phyloP scores from a whole-genome alignment of 2,888 invertebrate genomes.

The Rambutsinella grinnellia region DNA sequence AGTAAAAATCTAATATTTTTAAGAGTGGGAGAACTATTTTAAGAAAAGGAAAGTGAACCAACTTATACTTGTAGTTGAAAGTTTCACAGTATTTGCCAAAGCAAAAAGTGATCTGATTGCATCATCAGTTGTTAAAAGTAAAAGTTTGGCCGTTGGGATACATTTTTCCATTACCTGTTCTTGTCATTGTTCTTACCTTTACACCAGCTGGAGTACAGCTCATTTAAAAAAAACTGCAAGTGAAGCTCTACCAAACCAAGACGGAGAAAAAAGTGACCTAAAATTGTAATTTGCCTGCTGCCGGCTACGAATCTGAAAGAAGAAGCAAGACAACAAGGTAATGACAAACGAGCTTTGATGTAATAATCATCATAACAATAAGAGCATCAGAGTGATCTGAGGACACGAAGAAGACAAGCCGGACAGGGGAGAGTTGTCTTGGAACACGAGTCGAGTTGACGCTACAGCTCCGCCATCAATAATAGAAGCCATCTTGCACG shows the following conservation, averaged over 20 bases:
- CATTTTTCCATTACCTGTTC: constrained; percentile 54
- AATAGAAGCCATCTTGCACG: background rate
- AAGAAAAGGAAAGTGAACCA: background rate
- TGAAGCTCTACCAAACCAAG: background rate
- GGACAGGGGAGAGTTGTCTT: background rate
- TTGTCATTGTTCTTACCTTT: constrained; percentile 13
- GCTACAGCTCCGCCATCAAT: background rate
- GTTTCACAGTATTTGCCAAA: constrained; percentile 38
- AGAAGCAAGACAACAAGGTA: constrained; percentile 22
- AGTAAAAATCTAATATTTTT: no score
- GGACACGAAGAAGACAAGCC: background rate
- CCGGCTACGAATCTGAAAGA: no score
- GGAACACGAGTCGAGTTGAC: background rate
- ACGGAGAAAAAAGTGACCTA: background rate
- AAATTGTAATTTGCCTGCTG: background rate
- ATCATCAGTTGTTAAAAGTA: constrained; percentile 50
- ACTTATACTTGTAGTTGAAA: constrained; percentile 9
- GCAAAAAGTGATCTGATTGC: constrained; percentile 51
- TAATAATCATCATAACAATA: constrained; percentile 50
- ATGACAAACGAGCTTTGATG: constrained; percentile 52
- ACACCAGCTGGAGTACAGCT: constrained; percentile 6
- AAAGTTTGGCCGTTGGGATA: constrained; percentile 51
- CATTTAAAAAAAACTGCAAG: background rate
- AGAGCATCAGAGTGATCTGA: constrained; percentile 13
- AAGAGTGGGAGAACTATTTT: constrained; percentile 21